Evolutionary conservation across 2,888 invertebrate genomes (phyloP).

Genomic region (Drosophila quinaria): DNA sequence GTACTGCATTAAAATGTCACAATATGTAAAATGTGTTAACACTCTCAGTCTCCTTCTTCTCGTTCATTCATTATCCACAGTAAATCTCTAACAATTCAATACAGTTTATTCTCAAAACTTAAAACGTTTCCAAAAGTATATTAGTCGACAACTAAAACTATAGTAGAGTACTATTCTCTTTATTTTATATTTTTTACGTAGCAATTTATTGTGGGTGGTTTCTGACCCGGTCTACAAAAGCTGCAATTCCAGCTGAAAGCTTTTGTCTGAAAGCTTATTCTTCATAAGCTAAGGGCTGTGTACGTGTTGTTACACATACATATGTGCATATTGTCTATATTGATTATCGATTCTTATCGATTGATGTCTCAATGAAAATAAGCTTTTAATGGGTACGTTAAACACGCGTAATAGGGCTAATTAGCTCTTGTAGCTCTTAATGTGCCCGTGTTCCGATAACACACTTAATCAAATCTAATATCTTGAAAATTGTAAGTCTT

Average conservation of each 20-base stretch:
- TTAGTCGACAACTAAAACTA: no score
- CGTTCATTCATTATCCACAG: no score
- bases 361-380: not conserved
- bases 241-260: conserved; percentile 15
- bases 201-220: not conserved
- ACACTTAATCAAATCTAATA: no score
- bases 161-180: no score
- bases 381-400: not conserved
- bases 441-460: conserved; percentile 3
- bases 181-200: not conserved
- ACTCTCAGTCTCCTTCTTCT: no score
- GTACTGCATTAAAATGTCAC: no score
- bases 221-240: conserved; percentile 3
- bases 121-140: no score
- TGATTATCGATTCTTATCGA: not conserved
- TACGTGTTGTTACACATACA: not conserved
- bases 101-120: no score
- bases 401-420: not conserved
- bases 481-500: no score
- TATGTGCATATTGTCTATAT: not conserved
- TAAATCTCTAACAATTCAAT: no score
- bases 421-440: not conserved
- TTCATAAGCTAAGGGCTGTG: not conserved
- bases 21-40: no score
- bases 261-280: not conserved